These are phyloP conservation scores for Corythornis madagascariensis DNA, from an alignment of 2,113 vertebrate species.

Conservation along the genomic window DNA sequence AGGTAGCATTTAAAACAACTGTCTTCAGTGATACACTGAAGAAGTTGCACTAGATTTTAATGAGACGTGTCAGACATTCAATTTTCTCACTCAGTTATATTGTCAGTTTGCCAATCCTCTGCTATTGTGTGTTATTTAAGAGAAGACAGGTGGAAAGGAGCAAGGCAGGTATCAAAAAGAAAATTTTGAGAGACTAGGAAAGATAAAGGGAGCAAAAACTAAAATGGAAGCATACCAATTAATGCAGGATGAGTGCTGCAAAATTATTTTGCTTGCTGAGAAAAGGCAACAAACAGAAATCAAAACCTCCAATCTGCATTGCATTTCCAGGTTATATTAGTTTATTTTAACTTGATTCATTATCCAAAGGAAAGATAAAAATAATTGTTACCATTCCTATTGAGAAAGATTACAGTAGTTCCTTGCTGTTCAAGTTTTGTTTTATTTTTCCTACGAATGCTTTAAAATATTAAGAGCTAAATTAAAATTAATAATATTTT, in stretches of 20 bases:
- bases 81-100: background rate
- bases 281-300: background rate
- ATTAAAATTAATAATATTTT: background rate
- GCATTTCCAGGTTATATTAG: background rate
- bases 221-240: background rate
- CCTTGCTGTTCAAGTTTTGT: background rate
- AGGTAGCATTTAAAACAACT: background rate
- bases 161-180: background rate
- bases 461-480: background rate
- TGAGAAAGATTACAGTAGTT: background rate
- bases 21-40: background rate
- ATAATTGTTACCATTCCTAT: background rate
- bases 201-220: background rate
- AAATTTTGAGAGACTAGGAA: background rate
- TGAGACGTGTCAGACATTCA: background rate
- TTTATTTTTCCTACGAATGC: background rate
- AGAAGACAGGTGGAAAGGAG: background rate
- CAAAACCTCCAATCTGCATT: background rate
- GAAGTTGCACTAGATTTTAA: slow-evolving; percentile 19
- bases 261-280: background rate
- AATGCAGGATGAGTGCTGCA: background rate
- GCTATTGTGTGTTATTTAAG: background rate
- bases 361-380: background rate
- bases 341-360: background rate
- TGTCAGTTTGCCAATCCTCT: background rate